Base-by-base conservation (phyloP, 2,888 invertebrate genomes). In the Arge pagana region DNA sequence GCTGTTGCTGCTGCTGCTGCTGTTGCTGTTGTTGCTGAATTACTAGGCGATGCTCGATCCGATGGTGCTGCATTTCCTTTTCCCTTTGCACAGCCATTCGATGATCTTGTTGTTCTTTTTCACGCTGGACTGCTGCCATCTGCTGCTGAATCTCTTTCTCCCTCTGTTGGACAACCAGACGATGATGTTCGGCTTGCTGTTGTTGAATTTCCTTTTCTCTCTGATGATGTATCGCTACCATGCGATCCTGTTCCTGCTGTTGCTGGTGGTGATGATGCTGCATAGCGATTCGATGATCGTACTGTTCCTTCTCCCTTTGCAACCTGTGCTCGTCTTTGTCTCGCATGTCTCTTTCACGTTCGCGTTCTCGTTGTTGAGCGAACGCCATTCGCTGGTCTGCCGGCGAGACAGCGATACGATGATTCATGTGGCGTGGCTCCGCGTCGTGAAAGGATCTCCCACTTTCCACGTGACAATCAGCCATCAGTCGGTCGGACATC, bases 361-460 rank as follows among this genome's bases (percentile, higher is more conserved):
- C 52, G 19, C 67, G 53, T 61, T 70, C 72, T 48, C 68, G 71
- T 28, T 72, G 71, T 19, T 70, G 70, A 0, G 62, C 65, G 1
- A 67, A 70, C 0, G 70, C 70, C 68, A 74, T 67, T 50, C 70
- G 66, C 37, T 74, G 71, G 33, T 74, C 66, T 19, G 49, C 50
- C 36, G 67, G 68, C 36, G 70, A 67, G 48, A 71, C 65, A 1
- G 70, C 73, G 7, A 75, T 49, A 15, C 71, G 74, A 60, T 67
- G 69, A 8, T 79, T 79, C 35, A 80, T 76, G 49, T 80, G 71
- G 2, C 80, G 79, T 55, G 81, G 78, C 54, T 81, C 80, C 63
- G 81, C 72, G 26, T 81, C 77, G 49, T 80, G 78, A 62, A 81
- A 80, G 5, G 79, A 79, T 59, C 70, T 63, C 31, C 63, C 69